phyloP scores from a whole-genome alignment of 1,140 invertebrate genomes.

The Drosophila nikananu region DNA sequence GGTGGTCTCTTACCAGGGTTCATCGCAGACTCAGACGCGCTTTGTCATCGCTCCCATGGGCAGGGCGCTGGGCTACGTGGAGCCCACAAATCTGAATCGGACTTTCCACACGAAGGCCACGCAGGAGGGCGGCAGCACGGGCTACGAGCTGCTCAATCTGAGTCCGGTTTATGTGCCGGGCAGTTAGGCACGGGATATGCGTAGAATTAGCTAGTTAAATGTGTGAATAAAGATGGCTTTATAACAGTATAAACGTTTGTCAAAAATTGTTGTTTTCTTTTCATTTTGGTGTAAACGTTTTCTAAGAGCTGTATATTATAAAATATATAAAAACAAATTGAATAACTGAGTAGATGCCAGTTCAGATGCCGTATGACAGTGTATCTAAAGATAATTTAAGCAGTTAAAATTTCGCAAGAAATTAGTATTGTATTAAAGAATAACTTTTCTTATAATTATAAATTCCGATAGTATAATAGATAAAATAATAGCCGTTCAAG shows the following conservation, averaged over 20 bases:
- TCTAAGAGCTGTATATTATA: too few species aligned
- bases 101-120: slow-evolving; percentile 62
- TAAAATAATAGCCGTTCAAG: background rate
- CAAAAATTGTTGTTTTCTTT: background rate
- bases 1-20: slow-evolving; percentile 80
- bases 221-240: slow-evolving; percentile 33
- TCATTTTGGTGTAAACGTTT: background rate
- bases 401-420: background rate
- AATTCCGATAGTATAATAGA: background rate
- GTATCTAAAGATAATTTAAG: background rate
- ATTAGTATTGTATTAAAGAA: background rate
- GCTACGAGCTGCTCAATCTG: slow-evolving; percentile 64
- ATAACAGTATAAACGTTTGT: slow-evolving; percentile 1
- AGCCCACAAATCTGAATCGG: slow-evolving; percentile 77
- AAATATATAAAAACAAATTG: background rate
- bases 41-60: slow-evolving; percentile 81
- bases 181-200: slow-evolving; percentile 29
- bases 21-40: slow-evolving; percentile 73
- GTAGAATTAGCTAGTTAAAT: slow-evolving; percentile 33
- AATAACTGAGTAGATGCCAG: background rate
- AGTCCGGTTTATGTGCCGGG: slow-evolving; percentile 73
- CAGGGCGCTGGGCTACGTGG: slow-evolving; percentile 74
- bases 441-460: background rate
- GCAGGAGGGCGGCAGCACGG: slow-evolving; percentile 25
- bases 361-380: background rate